Evolutionary conservation across 35 echinoderm and acorn worm species (phyloP).

Genomic region (Apostichopus parvimensis): DNA sequence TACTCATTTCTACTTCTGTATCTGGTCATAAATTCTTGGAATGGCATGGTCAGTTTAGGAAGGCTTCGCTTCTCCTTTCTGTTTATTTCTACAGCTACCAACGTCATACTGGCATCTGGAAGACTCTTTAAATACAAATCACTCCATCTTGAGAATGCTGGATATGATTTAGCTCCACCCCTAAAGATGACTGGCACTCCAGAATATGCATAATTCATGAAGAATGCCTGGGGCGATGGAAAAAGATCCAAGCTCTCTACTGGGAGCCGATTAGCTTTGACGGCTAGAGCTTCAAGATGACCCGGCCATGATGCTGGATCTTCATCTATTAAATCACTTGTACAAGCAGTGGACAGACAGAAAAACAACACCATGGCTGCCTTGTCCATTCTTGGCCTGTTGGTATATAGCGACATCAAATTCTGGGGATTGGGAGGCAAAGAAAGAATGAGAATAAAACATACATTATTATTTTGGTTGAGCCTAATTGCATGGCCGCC

Average conservation of each 20-base stretch:
- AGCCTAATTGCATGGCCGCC: too few species aligned
- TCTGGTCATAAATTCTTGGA: constrained; percentile 76
- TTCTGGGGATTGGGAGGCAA: too few species aligned
- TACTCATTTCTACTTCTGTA: constrained; percentile 76
- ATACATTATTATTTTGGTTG: too few species aligned
- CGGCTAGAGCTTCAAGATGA: constrained; percentile 75
- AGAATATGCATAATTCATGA: constrained; percentile 63
- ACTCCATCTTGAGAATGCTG: constrained; percentile 75
- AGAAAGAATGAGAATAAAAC: too few species aligned
- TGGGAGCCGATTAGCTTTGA: constrained; percentile 25
- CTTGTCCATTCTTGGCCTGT: not conserved
- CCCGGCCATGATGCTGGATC: constrained; percentile 63
- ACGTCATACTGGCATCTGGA: constrained; percentile 54
- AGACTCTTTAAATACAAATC: constrained; percentile 66
- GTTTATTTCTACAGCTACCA: constrained; percentile 68
- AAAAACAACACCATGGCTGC: not conserved
- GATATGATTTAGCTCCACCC: constrained; percentile 61
- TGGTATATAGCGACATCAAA: too few species aligned
- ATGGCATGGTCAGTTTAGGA: constrained; percentile 45
- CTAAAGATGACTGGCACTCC: constrained; percentile 85
- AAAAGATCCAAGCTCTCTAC: constrained; percentile 60
- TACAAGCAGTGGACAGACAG: not conserved
- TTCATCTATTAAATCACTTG: not conserved
- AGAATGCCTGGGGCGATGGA: constrained; percentile 78
- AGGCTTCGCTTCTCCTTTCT: constrained; percentile 78